Percentiles rank a stretch among this genome's conserved stretches.
Conservation (phyloP, 1,140 invertebrate species). For the Nasonia giraulti region DNA sequence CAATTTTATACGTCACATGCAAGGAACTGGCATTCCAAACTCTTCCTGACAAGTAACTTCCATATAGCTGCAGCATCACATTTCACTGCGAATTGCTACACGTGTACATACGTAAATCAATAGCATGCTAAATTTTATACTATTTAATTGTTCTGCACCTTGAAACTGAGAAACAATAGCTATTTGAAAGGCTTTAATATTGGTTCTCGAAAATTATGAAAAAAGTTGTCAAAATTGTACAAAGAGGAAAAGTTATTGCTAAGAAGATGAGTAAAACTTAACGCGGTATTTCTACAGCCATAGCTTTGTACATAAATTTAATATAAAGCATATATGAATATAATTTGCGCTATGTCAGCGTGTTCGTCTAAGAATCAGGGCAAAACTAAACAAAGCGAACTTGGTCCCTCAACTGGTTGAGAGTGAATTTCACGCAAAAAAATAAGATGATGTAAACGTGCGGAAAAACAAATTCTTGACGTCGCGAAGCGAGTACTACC, state of each 20-base stretch:
- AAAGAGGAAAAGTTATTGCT: constrained; percentile 17
- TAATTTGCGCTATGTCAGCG: constrained; percentile 42
- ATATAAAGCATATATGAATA: constrained; percentile 47
- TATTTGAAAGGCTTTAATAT: not conserved
- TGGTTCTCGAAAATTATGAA: not conserved
- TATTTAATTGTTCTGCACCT: not conserved
- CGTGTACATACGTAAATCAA: constrained; percentile 6
- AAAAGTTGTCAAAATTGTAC: constrained; percentile 9
- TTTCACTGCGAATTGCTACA: constrained; percentile 2
- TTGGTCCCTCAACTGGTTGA: constrained; percentile 46
- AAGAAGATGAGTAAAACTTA: constrained; percentile 11
- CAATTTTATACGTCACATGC: constrained; percentile 18
- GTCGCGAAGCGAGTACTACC: constrained; percentile 19
- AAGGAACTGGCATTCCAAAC: constrained; percentile 57
- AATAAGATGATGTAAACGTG: not conserved
- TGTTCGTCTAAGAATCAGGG: constrained; percentile 11
- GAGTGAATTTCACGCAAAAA: constrained; percentile 8
- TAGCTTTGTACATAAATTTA: constrained; percentile 59
- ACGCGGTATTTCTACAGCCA: constrained; percentile 53
- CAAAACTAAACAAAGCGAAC: constrained; percentile 6
- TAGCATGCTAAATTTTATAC: not conserved
- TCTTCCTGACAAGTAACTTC: constrained; percentile 44
- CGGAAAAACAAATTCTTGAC: constrained; percentile 15
- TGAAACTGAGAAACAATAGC: not conserved
- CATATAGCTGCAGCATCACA: constrained; percentile 20